Conservation (phyloP, 2,113 vertebrate species). For the zebrafish (Danio rerio) region DNA sequence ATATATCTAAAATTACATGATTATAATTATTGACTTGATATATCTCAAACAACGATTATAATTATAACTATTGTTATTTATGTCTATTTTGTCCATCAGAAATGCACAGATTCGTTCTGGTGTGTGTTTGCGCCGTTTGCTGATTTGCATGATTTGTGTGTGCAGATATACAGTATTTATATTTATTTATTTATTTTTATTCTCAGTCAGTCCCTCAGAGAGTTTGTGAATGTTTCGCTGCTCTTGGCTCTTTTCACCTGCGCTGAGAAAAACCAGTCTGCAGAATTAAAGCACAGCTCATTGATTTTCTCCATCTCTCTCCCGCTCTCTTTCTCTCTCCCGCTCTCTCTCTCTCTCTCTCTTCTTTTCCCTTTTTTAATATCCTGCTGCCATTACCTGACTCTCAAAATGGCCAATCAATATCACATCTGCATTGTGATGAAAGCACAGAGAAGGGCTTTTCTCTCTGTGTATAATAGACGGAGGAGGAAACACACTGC, state of each 20-base stretch:
- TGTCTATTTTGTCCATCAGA: no score
- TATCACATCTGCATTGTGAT: constrained; percentile 42
- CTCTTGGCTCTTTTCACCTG: not conserved
- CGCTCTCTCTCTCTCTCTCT: no score
- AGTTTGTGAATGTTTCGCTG: not conserved
- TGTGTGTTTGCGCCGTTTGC: not conserved
- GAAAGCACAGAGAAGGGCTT: not conserved
- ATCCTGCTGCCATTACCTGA: constrained; percentile 58
- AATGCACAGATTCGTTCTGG: not conserved
- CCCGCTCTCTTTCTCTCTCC: not conserved
- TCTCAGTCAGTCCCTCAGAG: not conserved
- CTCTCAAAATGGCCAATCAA: constrained; percentile 53
- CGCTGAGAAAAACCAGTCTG: constrained; percentile 31
- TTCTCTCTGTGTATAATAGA: not conserved
- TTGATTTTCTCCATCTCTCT: constrained; percentile 61
- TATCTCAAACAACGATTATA: no score
- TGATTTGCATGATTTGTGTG: constrained; percentile 12
- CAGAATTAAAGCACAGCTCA: constrained; percentile 62
- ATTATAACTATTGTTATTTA: no score
- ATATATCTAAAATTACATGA: no score
- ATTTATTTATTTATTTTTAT: not conserved
- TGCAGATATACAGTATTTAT: not conserved
- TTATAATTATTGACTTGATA: no score
- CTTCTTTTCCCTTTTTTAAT: constrained; percentile 69
- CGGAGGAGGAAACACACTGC: not conserved